These are phyloP conservation scores for Brachyopa scutellaris DNA, from an alignment of 2,888 invertebrate genomes.

Conservation along the genomic window DNA sequence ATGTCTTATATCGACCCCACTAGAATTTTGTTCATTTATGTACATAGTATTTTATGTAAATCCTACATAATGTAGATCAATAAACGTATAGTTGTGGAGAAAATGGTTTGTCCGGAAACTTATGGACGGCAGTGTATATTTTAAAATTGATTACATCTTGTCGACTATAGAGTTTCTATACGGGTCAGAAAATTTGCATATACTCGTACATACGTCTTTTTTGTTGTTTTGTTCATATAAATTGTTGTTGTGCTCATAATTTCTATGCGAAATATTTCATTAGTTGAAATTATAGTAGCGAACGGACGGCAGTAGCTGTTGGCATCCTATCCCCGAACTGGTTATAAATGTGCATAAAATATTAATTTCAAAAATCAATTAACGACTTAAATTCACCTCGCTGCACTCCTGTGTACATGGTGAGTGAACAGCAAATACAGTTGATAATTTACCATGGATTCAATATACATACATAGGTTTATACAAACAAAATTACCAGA, in stretches of 20 bases:
- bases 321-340: not conserved
- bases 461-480: not conserved
- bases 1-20: too few relatives aligned
- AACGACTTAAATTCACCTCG: not conserved
- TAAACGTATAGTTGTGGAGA: too few relatives aligned
- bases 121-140: too few relatives aligned
- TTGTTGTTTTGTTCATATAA: too few relatives aligned
- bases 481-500: not conserved
- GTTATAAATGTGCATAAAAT: constrained; percentile 10
- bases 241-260: not conserved
- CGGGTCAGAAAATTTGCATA: too few relatives aligned
- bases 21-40: too few relatives aligned
- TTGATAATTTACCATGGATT: not conserved
- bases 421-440: not conserved
- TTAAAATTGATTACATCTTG: too few relatives aligned
- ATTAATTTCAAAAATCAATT: constrained; percentile 42
- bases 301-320: not conserved
- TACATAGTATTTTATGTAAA: too few relatives aligned
- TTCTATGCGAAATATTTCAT: not conserved
- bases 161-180: too few relatives aligned
- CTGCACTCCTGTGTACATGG: not conserved
- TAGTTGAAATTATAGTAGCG: not conserved
- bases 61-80: too few relatives aligned
- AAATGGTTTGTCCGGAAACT: too few relatives aligned
- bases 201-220: too few relatives aligned